These are phyloP conservation scores for Ophthalmolycus amberensis DNA, from an alignment of 2,113 vertebrate genomes.

Conservation along the genomic window DNA sequence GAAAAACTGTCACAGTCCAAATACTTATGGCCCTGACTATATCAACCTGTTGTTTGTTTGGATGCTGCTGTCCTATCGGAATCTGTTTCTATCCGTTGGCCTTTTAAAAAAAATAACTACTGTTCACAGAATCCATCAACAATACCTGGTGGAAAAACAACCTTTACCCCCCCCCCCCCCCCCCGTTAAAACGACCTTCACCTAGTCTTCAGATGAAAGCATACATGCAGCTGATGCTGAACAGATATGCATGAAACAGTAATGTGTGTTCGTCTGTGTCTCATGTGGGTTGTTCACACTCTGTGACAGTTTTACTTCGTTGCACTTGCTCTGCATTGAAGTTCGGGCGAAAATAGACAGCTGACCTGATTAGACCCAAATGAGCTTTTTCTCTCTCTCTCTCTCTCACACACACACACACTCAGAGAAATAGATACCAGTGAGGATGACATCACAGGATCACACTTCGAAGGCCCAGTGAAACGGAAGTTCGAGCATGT, in stretches of 20 bases:
- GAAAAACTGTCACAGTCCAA: too few species aligned
- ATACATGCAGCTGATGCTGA: not conserved
- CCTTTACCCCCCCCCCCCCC: too few species aligned
- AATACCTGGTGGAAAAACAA: not conserved
- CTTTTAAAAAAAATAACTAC: not conserved
- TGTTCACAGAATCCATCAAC: not conserved
- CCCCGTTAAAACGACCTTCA: not conserved
- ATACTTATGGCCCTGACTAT: not conserved
- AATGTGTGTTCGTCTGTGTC: conserved; percentile 1
- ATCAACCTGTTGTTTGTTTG: not conserved
- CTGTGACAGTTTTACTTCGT: not conserved
- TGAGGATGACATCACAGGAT: not conserved
- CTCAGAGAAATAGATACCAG: too few species aligned
- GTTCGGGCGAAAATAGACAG: conserved; percentile 49
- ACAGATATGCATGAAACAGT: not conserved
- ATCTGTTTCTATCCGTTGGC: not conserved
- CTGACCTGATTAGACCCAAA: conserved; percentile 65
- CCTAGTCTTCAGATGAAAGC: not conserved
- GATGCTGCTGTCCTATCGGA: not conserved
- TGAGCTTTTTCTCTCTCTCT: conserved; percentile 10
- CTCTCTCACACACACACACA: not conserved
- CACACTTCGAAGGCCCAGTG: too few species aligned
- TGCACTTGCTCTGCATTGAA: conserved; percentile 4
- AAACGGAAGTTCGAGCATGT: too few species aligned
- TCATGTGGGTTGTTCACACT: conserved; percentile 14